Percentiles rank a stretch among this genome's conserved stretches.
Evolutionary conservation across 2,888 invertebrate genomes (phyloP).

Genomic region (Liodrosophila aerea): DNA sequence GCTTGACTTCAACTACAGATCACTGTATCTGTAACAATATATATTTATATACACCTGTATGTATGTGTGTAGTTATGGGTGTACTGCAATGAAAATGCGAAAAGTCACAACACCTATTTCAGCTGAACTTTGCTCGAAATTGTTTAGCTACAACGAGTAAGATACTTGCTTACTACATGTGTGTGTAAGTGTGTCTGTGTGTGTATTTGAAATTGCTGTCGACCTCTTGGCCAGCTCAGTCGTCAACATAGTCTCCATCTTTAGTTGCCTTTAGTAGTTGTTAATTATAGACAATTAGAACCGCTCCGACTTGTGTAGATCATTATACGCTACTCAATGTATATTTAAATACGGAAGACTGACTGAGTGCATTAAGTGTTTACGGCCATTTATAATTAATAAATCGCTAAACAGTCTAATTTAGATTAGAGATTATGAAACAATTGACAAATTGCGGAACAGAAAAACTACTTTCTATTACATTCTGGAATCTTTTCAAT

Average conservation of each 20-base stretch:
- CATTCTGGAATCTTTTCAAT: no score
- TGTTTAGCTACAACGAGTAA: slow-evolving; percentile 25
- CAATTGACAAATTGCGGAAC: no score
- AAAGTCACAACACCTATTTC: slow-evolving; percentile 58
- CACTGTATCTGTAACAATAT: slow-evolving; percentile 6
- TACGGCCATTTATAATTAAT: no score
- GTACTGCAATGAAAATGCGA: slow-evolving; percentile 52
- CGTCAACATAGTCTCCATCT: not conserved
- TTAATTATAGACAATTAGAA: slow-evolving; percentile 46
- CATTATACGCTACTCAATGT: no score
- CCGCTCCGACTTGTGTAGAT: slow-evolving; percentile 1
- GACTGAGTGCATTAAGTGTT: no score
- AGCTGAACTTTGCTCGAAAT: slow-evolving; percentile 69
- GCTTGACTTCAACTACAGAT: slow-evolving; percentile 2
- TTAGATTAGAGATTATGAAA: no score
- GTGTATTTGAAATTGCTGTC: slow-evolving; percentile 39
- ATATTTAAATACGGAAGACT: no score
- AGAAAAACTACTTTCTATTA: no score
- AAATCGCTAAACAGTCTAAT: no score
- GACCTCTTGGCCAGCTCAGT: slow-evolving; percentile 55
- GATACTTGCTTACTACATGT: slow-evolving; percentile 10
- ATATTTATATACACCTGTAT: not conserved
- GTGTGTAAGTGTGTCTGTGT: slow-evolving; percentile 11
- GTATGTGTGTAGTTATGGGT: slow-evolving; percentile 8
- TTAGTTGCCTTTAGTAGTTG: slow-evolving; percentile 26